Percentiles rank a stretch among this genome's conserved stretches.
Evolutionary conservation across 2,888 invertebrate genomes (phyloP).

Genomic region (Acronicta alni): DNA sequence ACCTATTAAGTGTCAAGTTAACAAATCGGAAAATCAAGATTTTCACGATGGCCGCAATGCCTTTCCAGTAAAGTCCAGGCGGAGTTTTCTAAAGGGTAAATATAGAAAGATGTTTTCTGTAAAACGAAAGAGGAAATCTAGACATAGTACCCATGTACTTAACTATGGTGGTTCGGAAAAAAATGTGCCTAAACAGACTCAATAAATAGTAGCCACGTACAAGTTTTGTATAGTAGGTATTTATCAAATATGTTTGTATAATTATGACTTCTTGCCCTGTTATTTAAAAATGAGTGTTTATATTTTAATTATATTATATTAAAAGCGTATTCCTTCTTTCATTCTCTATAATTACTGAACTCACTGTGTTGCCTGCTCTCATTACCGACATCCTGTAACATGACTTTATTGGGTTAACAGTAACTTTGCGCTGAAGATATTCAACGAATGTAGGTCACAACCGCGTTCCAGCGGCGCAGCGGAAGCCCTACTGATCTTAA

Average conservation of each 20-base stretch:
- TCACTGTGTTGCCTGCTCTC: background rate
- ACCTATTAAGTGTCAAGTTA: conserved; percentile 16
- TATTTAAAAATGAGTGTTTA: conserved; percentile 1
- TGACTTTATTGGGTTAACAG: conserved; percentile 4
- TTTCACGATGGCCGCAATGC: conserved; percentile 40
- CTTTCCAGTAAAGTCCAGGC: conserved; percentile 63
- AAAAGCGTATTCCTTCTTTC: background rate
- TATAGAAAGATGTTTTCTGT: conserved; percentile 70
- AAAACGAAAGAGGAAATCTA: conserved; percentile 66
- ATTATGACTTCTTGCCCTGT: conserved; percentile 5
- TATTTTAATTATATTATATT: background rate
- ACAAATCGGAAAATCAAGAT: conserved; percentile 35
- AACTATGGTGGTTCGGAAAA: conserved; percentile 26
- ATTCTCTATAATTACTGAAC: background rate
- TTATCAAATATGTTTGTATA: conserved; percentile 18
- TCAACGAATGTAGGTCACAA: conserved; percentile 38
- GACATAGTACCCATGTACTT: conserved; percentile 38
- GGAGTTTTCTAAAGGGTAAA: conserved; percentile 68
- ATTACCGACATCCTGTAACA: background rate
- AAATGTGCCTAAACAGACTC: conserved; percentile 10
- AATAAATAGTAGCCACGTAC: conserved; percentile 5
- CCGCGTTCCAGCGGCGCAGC: conserved; percentile 16
- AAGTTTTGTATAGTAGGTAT: conserved; percentile 12
- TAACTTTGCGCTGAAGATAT: conserved; percentile 5
- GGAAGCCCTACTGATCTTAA: conserved; percentile 37